Conservation (phyloP, 2,888 invertebrate genomes). For the Acronicta leporina region DNA sequence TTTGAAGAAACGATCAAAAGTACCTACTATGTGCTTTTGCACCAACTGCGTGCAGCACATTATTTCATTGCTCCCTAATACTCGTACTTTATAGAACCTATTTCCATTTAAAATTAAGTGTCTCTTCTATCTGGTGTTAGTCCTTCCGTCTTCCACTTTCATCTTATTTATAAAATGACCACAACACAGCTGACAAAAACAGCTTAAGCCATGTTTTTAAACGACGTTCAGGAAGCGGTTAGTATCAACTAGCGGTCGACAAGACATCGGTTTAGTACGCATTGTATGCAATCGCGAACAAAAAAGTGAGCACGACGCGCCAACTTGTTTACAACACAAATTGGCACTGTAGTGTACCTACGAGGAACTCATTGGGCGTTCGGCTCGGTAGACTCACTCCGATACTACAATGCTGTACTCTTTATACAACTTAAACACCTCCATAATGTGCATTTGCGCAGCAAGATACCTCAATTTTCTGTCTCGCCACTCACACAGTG, state of each 20-base stretch:
- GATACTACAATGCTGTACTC: not conserved
- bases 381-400: not conserved
- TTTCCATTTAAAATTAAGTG: too few species aligned
- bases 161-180: constrained; percentile 26
- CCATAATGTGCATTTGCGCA: too few species aligned
- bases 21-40: too few species aligned
- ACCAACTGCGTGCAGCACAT: too few species aligned
- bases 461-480: too few species aligned
- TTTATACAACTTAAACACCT: too few species aligned
- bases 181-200: constrained; percentile 30
- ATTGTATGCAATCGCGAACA: constrained; percentile 40
- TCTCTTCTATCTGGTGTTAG: too few species aligned
- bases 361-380: not conserved
- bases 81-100: too few species aligned
- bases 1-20: too few species aligned
- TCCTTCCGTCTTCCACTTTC: not conserved
- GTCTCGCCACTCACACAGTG: too few species aligned
- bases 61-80: too few species aligned
- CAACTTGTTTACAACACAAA: constrained; percentile 32
- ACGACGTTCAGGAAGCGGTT: constrained; percentile 40
- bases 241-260: constrained; percentile 37
- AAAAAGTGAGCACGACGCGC: constrained; percentile 25
- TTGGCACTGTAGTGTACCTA: not conserved
- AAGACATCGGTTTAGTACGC: constrained; percentile 25
- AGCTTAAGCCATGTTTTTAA: constrained; percentile 19